Evolutionary conservation across 1,140 invertebrate genomes (phyloP).

Genomic region (Ectropis grisescens): DNA sequence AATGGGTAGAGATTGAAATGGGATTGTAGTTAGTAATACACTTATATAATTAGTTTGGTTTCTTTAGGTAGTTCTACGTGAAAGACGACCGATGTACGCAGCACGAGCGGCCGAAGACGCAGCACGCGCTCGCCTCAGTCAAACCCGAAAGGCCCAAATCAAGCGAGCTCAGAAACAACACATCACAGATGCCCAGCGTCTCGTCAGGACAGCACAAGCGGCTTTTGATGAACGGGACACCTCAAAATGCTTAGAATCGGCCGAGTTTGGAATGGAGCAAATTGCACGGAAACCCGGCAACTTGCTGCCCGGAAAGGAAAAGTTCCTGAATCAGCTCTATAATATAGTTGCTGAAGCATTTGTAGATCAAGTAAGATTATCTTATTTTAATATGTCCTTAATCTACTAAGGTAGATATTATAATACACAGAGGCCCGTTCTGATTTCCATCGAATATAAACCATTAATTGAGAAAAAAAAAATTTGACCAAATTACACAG

Average conservation of each 20-base stretch:
- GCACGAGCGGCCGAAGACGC: constrained; percentile 33
- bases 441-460: too few species aligned
- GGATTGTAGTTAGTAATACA: too few species aligned
- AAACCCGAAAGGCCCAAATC: constrained; percentile 31
- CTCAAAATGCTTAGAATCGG: constrained; percentile 40
- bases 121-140: constrained; percentile 31
- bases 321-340: constrained; percentile 37
- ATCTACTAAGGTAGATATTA: too few species aligned
- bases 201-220: constrained; percentile 26
- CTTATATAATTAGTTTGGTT: constrained; percentile 1
- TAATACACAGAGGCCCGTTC: too few species aligned
- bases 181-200: constrained; percentile 31
- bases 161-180: constrained; percentile 36
- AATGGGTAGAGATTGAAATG: too few species aligned
- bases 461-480: too few species aligned
- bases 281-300: constrained; percentile 35
- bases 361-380: constrained; percentile 37
- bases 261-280: constrained; percentile 52
- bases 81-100: constrained; percentile 45
- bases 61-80: constrained; percentile 39
- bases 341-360: constrained; percentile 42
- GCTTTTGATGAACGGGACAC: constrained; percentile 37
- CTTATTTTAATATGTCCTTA: too few species aligned
- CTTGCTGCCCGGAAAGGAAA: constrained; percentile 45
- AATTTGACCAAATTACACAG: too few species aligned